Evolutionary conservation across 2,888 invertebrate genomes (phyloP), one percentile per base, ranked within the genome.

Genomic region (Drosophila mayaguana): DNA sequence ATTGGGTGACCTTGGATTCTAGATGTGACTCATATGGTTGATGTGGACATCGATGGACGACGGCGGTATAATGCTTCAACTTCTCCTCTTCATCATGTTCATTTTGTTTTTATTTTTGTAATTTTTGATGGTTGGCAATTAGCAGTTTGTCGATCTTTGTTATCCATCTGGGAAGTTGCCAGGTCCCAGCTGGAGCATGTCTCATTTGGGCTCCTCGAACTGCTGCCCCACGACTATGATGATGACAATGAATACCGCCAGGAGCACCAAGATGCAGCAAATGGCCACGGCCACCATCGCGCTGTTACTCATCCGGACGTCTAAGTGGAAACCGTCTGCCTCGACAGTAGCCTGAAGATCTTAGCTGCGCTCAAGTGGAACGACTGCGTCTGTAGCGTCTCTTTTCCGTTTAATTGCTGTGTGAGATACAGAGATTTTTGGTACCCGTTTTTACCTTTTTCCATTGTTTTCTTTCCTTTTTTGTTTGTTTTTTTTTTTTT

Each of bases 231-330:
- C 96, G 79, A 96, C 96, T 87, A 96, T 96, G 93, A 96, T 96
- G 91, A 96, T 95, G 80, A 96, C 95, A 88, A 96, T 96, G 94
- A 97, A 97, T 82, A 96, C 96, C 82, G 96, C 95, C 91, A 96
- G 94, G 81, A 97, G 94, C 92, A 96, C 96, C 90, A 96, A 94
- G 91, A 97, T 96, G 93, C 96, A 96, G 93, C 96, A 96, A 87
- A 97, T 96, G 89, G 96, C 96, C 88, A 97, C 96, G 76, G 96
- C 96, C 91, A 96, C 96, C 96, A 96, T 96, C 73, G 93, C 93
- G 83, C 92, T 93, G 70, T 93, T 93, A 91, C 93, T 93, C 93
- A 93, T 93, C 25, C 7, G 16, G 43, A 18, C 50, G 40, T n/a
- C 34, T 69, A 61, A 40, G 42, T 68, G 63, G 59, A 67, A 63